Conservation (phyloP, 2,888 invertebrate species). For the Rhyacophila evoluta region DNA sequence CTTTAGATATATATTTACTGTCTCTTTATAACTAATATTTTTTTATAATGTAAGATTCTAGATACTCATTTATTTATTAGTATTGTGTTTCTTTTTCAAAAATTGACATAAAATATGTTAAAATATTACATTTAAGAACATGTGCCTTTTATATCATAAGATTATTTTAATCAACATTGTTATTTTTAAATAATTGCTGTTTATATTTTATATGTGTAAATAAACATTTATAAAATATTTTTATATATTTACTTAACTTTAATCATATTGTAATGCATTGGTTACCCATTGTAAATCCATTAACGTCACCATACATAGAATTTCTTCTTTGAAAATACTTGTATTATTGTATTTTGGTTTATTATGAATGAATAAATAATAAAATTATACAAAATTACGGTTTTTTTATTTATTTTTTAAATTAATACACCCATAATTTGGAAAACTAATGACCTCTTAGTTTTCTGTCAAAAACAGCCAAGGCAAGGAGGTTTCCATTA, state of each 20-base stretch:
- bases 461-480: constrained; percentile 2
- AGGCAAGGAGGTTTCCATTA: not conserved
- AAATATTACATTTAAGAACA: not conserved
- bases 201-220: not conserved
- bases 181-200: not conserved
- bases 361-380: not conserved
- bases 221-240: not conserved
- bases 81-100: not conserved
- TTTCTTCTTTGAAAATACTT: too few species aligned
- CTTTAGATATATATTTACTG: too few species aligned
- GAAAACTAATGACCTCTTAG: not conserved
- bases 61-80: constrained; percentile 5
- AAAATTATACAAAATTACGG: not conserved
- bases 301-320: too few species aligned
- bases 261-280: too few species aligned
- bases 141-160: constrained; percentile 10
- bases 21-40: not conserved
- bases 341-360: not conserved
- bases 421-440: not conserved
- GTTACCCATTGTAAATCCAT: too few species aligned
- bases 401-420: not conserved
- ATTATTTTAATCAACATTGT: not conserved
- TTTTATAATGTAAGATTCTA: not conserved
- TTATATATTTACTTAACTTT: too few species aligned
- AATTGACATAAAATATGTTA: not conserved